phyloP scores from a whole-genome alignment of 2,888 invertebrate genomes.

The Himalopsyche anomala region DNA sequence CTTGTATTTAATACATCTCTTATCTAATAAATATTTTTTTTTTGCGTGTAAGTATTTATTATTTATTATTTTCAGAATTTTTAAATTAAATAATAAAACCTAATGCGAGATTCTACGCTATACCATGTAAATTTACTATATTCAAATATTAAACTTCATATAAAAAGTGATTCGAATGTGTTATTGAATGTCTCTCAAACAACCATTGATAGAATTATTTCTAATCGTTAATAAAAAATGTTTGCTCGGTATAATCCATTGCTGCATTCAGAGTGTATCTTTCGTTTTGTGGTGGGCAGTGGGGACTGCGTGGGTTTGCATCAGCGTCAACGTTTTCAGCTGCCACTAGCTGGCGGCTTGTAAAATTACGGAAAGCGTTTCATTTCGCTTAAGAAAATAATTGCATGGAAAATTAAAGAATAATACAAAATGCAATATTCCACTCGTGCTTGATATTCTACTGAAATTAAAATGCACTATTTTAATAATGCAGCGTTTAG shows the following conservation, averaged over 20 bases:
- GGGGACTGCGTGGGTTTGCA: neutral
- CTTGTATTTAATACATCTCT: no score
- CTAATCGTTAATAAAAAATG: no score
- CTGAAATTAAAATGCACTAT: conserved; percentile 26
- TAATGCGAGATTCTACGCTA: no score
- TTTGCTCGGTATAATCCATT: neutral
- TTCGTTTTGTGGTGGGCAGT: neutral
- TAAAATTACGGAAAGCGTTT: conserved; percentile 27
- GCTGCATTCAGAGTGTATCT: neutral
- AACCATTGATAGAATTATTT: no score
- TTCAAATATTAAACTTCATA: no score
- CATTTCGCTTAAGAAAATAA: conserved; percentile 50
- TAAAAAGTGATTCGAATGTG: no score
- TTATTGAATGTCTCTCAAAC: no score
- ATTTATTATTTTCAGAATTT: no score
- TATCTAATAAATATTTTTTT: no score
- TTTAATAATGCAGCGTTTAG: conserved; percentile 21
- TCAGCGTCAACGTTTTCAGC: conserved; percentile 5
- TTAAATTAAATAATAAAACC: no score
- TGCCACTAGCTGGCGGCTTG: conserved; percentile 10
- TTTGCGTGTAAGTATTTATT: no score
- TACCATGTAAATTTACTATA: no score
- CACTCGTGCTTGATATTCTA: neutral
- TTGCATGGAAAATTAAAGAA: conserved; percentile 50
- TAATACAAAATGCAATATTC: conserved; percentile 45